Conservation (phyloP, 2,888 invertebrate genomes). For the Tetragonula carbonaria region DNA sequence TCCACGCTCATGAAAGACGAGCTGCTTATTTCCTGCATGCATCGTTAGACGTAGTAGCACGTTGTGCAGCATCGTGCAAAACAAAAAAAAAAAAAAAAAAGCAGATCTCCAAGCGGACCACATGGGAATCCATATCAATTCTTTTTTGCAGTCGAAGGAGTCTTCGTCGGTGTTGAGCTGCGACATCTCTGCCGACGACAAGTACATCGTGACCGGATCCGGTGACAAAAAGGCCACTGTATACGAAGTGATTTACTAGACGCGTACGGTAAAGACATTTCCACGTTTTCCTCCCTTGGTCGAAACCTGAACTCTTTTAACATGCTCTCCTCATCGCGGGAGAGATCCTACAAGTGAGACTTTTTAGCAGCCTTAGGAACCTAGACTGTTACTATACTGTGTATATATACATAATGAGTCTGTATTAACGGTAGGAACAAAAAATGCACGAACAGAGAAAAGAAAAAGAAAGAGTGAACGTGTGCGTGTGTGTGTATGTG, state of each 20-base stretch:
- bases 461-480: constrained; percentile 1
- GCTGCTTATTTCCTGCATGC: neutral
- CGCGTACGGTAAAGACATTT: constrained; percentile 45
- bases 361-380: constrained; percentile 67
- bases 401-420: constrained; percentile 69
- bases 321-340: constrained; percentile 33
- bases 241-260: constrained; percentile 94
- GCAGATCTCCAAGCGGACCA: neutral
- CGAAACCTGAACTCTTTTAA: constrained; percentile 50
- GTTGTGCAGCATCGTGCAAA: neutral
- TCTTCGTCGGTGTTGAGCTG: constrained; percentile 98
- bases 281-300: constrained; percentile 39
- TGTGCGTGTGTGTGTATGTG: too few species aligned
- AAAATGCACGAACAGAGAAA: neutral
- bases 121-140: constrained; percentile 17
- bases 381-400: constrained; percentile 66
- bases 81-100: neutral
- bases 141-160: constrained; percentile 92
- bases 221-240: constrained; percentile 99
- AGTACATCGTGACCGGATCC: constrained; percentile 98
- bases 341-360: constrained; percentile 59
- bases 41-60: neutral
- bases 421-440: constrained; percentile 58
- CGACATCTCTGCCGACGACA: constrained; percentile 99
- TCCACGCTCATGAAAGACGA: neutral